Conservation (phyloP, 1,140 invertebrate species). For the Dinothrombium tinctorium region DNA sequence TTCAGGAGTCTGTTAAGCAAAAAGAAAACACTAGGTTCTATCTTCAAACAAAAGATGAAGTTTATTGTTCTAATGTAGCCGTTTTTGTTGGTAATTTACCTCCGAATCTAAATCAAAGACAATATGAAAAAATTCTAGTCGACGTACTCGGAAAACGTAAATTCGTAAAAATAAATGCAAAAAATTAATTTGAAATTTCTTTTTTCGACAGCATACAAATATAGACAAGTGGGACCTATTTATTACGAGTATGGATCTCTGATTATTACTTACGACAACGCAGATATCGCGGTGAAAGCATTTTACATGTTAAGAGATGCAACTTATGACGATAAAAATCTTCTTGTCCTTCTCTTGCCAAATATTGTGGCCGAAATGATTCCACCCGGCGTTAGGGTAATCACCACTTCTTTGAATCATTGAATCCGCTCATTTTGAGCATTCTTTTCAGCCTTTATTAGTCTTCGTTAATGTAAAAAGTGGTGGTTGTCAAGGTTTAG, state of each 20-base stretch:
- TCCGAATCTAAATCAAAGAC: slow-evolving; percentile 77
- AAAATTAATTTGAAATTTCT: slow-evolving; percentile 1
- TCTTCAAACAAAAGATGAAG: slow-evolving; percentile 84
- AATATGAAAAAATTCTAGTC: slow-evolving; percentile 90
- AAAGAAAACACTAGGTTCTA: slow-evolving; percentile 97
- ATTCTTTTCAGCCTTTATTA: slow-evolving; percentile 52
- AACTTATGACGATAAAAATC: slow-evolving; percentile 84
- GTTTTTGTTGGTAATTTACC: slow-evolving; percentile 94
- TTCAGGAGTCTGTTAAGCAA: slow-evolving; percentile 70
- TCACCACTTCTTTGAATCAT: slow-evolving; percentile 10
- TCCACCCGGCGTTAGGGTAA: slow-evolving; percentile 35
- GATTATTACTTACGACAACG: slow-evolving; percentile 89
- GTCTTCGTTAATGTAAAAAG: slow-evolving; percentile 99
- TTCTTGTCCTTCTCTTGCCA: slow-evolving; percentile 89
- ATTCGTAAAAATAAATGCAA: slow-evolving; percentile 10
- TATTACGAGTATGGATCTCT: slow-evolving; percentile 99
- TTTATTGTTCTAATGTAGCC: slow-evolving; percentile 83
- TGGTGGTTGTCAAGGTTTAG: slow-evolving; percentile 92
- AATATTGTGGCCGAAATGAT: slow-evolving; percentile 86
- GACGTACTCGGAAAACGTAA: slow-evolving; percentile 76
- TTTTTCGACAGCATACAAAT: slow-evolving; percentile 59
- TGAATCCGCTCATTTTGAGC: background rate
- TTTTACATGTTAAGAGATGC: slow-evolving; percentile 79
- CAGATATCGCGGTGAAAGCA: slow-evolving; percentile 72
- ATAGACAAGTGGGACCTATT: slow-evolving; percentile 86